Percentiles rank a stretch among this genome's conserved stretches.
Evolutionary conservation across 2,113 vertebrate species (phyloP).

Genomic region (Daphoenositta chrysoptera): DNA sequence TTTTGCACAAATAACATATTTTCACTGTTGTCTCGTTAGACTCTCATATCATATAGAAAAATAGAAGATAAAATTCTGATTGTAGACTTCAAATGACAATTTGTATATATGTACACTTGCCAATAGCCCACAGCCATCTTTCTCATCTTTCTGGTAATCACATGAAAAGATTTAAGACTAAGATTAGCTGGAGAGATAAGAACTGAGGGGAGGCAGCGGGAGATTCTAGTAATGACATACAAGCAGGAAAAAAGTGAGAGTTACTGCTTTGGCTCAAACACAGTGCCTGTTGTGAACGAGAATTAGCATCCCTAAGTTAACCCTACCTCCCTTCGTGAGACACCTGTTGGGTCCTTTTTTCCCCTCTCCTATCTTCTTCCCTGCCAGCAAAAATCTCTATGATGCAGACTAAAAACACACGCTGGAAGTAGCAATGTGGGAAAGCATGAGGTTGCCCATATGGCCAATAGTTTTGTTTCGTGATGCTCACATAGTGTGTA

Average conservation of each 20-base stretch:
- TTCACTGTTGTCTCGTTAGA: neutral
- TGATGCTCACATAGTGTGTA: neutral
- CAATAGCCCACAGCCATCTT: conserved; percentile 21
- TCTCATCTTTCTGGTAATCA: conserved; percentile 36
- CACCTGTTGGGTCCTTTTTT: conserved; percentile 1
- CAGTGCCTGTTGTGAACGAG: conserved; percentile 11
- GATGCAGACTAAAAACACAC: neutral
- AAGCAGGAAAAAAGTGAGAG: neutral
- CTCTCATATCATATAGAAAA: neutral
- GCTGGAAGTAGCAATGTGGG: neutral
- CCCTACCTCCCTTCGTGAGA: conserved; percentile 14
- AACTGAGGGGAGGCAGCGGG: conserved; percentile 33
- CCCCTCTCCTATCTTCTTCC: neutral
- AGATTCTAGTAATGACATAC: conserved; percentile 5
- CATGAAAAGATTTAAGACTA: conserved; percentile 22
- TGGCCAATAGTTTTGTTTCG: neutral
- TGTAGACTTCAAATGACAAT: neutral
- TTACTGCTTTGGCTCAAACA: conserved; percentile 18
- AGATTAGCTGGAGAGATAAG: conserved; percentile 25
- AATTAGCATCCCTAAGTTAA: conserved; percentile 46
- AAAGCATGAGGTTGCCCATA: conserved; percentile 5
- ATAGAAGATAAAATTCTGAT: neutral
- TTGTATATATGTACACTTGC: neutral
- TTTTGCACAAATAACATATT: neutral
- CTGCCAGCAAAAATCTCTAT: conserved; percentile 5